A percentile compares a stretch with the other conserved stretches of the same genome.
Conservation (phyloP, 1,140 invertebrate species). For the Dermatophagoides farinae region DNA sequence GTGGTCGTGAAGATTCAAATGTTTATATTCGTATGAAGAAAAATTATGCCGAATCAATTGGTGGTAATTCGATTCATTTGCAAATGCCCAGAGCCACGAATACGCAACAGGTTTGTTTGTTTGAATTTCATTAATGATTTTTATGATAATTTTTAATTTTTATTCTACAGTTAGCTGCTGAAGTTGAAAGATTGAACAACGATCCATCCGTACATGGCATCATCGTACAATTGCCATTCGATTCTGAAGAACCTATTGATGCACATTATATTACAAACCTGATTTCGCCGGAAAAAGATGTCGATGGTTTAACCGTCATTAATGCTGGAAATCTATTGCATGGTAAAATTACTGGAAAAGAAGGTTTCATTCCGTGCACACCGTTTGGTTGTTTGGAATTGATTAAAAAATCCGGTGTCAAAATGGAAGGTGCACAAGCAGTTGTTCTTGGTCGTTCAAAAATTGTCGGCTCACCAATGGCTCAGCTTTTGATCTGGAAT, state of each 20-base stretch:
- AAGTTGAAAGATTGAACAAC: slow-evolving; percentile 55
- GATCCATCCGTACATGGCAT: slow-evolving; percentile 75
- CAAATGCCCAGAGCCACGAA: slow-evolving; percentile 58
- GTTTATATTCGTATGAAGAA: slow-evolving; percentile 96
- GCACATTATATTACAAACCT: slow-evolving; percentile 55
- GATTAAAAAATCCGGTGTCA: slow-evolving; percentile 43
- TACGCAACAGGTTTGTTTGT: slow-evolving; percentile 50
- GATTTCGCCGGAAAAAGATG: slow-evolving; percentile 69
- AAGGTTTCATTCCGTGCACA: slow-evolving; percentile 75
- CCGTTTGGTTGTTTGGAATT: slow-evolving; percentile 79
- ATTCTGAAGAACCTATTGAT: slow-evolving; percentile 58
- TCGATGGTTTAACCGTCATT: slow-evolving; percentile 59
- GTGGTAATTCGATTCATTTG: slow-evolving; percentile 59
- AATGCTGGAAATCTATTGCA: slow-evolving; percentile 61
- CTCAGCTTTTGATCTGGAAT: slow-evolving; percentile 86
- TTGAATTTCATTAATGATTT: slow-evolving; percentile 1
- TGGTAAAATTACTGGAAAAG: slow-evolving; percentile 42
- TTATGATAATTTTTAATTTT: background rate
- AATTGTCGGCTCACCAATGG: slow-evolving; percentile 86
- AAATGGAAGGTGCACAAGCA: slow-evolving; percentile 37
- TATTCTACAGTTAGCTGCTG: slow-evolving; percentile 35
- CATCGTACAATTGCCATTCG: slow-evolving; percentile 85
- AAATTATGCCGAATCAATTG: slow-evolving; percentile 72
- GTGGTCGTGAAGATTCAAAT: slow-evolving; percentile 88
- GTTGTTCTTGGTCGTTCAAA: slow-evolving; percentile 77